These are phyloP conservation scores for Ecliptopera silaceata DNA, from an alignment of 2,888 invertebrate genomes.

Conservation along the genomic window DNA sequence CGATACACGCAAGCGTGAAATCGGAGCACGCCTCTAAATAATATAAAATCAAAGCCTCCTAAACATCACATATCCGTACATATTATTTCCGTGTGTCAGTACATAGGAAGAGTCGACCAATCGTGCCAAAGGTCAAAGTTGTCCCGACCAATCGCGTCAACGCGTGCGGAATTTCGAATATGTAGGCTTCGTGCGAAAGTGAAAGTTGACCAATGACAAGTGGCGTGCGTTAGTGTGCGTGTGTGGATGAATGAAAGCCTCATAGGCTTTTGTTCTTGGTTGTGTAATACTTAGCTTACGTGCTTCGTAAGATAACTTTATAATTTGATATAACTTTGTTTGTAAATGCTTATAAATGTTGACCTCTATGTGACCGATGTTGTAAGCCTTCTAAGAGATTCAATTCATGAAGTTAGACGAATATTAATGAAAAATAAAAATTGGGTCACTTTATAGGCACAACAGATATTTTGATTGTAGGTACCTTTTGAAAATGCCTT, in stretches of 20 bases:
- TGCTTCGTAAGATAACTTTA: background rate
- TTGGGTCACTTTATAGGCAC: too few relatives aligned
- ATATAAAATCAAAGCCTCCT: conserved; percentile 36
- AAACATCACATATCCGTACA: conserved; percentile 36
- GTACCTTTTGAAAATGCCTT: too few relatives aligned
- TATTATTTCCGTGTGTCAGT: conserved; percentile 38
- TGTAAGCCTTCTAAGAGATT: too few relatives aligned
- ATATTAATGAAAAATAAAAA: too few relatives aligned
- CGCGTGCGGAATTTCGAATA: conserved; percentile 69
- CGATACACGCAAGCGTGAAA: conserved; percentile 19
- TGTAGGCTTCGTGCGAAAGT: conserved; percentile 76
- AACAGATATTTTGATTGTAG: too few relatives aligned
- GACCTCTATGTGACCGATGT: background rate
- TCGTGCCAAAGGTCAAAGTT: conserved; percentile 70
- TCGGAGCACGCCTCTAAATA: conserved; percentile 33
- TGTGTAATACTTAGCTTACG: conserved; percentile 27
- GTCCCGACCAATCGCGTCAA: conserved; percentile 60
- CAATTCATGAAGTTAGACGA: too few relatives aligned
- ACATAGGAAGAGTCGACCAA: conserved; percentile 52
- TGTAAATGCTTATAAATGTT: background rate
- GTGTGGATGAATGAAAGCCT: conserved; percentile 47
- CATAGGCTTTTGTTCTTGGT: conserved; percentile 32
- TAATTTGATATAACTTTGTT: conserved; percentile 5
- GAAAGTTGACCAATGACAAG: conserved; percentile 73
- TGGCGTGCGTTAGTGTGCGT: conserved; percentile 55